Evolutionary conservation across 37 sponge, comb jelly and placozoan genomes (phyloP).

Genomic region (Ianthella basta): DNA sequence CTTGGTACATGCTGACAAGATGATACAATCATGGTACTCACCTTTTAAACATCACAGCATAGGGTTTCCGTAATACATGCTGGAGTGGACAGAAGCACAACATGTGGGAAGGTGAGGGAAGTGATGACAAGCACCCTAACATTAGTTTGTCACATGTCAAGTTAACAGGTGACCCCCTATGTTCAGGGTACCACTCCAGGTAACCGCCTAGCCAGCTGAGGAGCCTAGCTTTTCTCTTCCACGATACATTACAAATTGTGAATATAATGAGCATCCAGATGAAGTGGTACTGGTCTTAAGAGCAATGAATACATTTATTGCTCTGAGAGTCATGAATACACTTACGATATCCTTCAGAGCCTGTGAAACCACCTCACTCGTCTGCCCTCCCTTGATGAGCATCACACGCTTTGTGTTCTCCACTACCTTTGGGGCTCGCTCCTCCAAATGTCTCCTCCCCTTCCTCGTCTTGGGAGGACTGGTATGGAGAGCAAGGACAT

Average conservation of each 20-base stretch:
- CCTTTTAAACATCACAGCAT: slow-evolving; percentile 67
- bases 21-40: background rate
- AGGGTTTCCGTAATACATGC: slow-evolving; percentile 81
- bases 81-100: slow-evolving; percentile 20
- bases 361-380: slow-evolving; percentile 79
- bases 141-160: no score
- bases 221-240: no score
- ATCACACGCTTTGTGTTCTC: slow-evolving; percentile 85
- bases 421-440: slow-evolving; percentile 75
- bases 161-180: no score
- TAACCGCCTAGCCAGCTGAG: no score
- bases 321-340: background rate
- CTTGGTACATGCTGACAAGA: no score
- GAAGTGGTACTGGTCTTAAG: background rate
- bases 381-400: slow-evolving; percentile 84
- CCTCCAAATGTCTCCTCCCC: slow-evolving; percentile 73
- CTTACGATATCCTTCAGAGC: slow-evolving; percentile 82
- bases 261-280: no score
- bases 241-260: no score
- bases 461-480: slow-evolving; percentile 89
- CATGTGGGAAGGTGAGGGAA: no score
- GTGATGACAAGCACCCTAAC: no score
- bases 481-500: background rate
- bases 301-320: background rate
- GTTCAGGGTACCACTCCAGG: no score